phyloP scores from a whole-genome alignment of 2,888 invertebrate genomes.

The Polydrusus pterygomalis region DNA sequence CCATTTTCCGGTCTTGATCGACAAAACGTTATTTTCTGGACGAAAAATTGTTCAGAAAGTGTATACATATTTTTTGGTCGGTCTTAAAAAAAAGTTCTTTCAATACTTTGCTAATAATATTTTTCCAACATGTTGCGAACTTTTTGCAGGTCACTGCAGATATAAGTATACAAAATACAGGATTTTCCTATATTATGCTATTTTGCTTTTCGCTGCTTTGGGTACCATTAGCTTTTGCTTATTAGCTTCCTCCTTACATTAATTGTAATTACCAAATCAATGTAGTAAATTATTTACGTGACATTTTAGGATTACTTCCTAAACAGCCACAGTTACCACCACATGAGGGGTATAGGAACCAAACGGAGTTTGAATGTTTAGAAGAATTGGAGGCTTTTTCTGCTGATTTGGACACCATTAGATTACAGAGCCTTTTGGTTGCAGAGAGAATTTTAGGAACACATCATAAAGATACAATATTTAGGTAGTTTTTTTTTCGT shows the following conservation, averaged over 20 bases:
- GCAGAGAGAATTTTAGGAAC: constrained; percentile 91
- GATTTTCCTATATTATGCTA: too few relatives aligned
- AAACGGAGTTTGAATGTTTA: constrained; percentile 82
- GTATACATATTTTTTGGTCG: too few relatives aligned
- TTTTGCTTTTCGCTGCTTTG: not conserved
- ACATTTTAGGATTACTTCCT: constrained; percentile 64
- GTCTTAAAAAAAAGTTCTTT: too few relatives aligned
- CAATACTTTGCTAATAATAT: too few relatives aligned
- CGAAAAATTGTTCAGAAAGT: too few relatives aligned
- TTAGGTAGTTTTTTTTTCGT: constrained; percentile 66
- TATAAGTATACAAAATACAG: too few relatives aligned
- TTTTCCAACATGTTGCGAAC: too few relatives aligned
- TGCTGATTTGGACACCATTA: constrained; percentile 88
- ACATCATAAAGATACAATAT: constrained; percentile 91
- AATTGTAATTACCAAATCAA: not conserved
- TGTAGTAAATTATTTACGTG: not conserved
- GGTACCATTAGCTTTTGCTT: not conserved
- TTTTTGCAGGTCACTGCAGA: too few relatives aligned
- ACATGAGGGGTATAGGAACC: constrained; percentile 79
- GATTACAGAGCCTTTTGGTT: constrained; percentile 91
- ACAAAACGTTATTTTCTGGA: too few relatives aligned
- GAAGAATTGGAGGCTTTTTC: constrained; percentile 84
- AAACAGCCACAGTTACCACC: constrained; percentile 76
- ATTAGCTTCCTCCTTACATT: not conserved
- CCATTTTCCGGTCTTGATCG: too few relatives aligned